Evolutionary conservation across 2,888 invertebrate genomes (phyloP).

Genomic region (Campaea margaritaria): DNA sequence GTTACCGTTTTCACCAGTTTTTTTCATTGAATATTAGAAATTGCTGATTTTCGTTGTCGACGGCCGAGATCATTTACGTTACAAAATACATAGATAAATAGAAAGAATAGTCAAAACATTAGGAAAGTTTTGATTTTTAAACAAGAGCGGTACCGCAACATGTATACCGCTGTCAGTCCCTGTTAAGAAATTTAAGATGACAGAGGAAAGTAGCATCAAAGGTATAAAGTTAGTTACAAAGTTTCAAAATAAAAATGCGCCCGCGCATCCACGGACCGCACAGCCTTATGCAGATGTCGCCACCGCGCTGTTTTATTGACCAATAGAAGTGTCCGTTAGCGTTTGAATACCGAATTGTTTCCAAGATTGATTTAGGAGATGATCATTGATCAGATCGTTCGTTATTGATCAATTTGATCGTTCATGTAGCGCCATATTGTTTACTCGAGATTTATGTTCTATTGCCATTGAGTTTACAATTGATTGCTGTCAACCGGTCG

Average conservation of each 20-base stretch:
- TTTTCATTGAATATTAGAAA: too few relatives aligned
- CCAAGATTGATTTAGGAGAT: conserved; percentile 42
- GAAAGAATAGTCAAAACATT: too few relatives aligned
- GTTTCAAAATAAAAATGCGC: conserved; percentile 54
- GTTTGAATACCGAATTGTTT: conserved; percentile 52
- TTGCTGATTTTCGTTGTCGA: too few relatives aligned
- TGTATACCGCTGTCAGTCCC: background rate
- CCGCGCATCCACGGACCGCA: conserved; percentile 42
- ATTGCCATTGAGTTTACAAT: conserved; percentile 9
- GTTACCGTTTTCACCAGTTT: too few relatives aligned
- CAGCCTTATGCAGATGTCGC: conserved; percentile 63
- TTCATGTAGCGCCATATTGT: conserved; percentile 27
- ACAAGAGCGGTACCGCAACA: background rate
- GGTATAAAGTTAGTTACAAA: conserved; percentile 37
- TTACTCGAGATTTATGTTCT: conserved; percentile 32
- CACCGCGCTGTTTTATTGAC: conserved; percentile 60
- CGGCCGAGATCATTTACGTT: too few relatives aligned
- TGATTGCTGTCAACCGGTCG: conserved; percentile 4
- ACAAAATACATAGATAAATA: too few relatives aligned
- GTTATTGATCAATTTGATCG: conserved; percentile 41
- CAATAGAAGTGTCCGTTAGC: conserved; percentile 61
- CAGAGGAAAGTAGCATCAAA: background rate
- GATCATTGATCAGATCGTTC: too few relatives aligned
- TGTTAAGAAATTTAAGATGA: background rate
- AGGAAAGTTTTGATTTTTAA: too few relatives aligned